These are phyloP conservation scores for Trichopoda pennipes DNA, from an alignment of 2,888 invertebrate species.

Conservation along the genomic window DNA sequence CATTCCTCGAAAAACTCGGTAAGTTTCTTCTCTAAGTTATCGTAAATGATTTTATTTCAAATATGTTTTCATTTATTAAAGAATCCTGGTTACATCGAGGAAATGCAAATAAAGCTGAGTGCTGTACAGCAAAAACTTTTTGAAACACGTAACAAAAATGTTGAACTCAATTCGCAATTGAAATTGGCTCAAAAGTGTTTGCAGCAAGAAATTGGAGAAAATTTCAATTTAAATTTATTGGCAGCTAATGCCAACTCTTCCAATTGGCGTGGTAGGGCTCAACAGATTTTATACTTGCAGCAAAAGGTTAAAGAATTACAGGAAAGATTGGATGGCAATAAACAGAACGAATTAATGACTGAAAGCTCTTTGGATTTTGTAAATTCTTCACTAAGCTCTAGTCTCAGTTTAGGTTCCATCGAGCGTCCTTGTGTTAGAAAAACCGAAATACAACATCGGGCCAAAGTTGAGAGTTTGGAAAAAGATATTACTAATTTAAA, in stretches of 20 bases:
- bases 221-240: slow-evolving; percentile 84
- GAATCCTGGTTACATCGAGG: slow-evolving; percentile 79
- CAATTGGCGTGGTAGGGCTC: slow-evolving; percentile 88
- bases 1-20: slow-evolving; percentile 53
- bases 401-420: slow-evolving; percentile 59
- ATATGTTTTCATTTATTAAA: slow-evolving; percentile 15
- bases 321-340: slow-evolving; percentile 82
- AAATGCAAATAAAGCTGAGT: slow-evolving; percentile 82
- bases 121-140: slow-evolving; percentile 83
- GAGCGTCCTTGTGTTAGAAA: slow-evolving; percentile 81
- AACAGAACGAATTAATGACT: background rate
- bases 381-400: background rate
- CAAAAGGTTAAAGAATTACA: slow-evolving; percentile 86
- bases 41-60: slow-evolving; percentile 2
- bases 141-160: slow-evolving; percentile 86
- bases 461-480: slow-evolving; percentile 83
- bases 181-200: slow-evolving; percentile 87
- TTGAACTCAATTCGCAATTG: slow-evolving; percentile 87
- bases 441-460: slow-evolving; percentile 82
- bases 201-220: slow-evolving; percentile 89
- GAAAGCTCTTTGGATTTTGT: background rate
- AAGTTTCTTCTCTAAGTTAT: background rate
- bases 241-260: slow-evolving; percentile 83
- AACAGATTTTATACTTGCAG: slow-evolving; percentile 87
- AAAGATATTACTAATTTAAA: slow-evolving; percentile 84